Evolutionary conservation across 2,888 invertebrate genomes (phyloP).

Genomic region (Corbicula japonica): DNA sequence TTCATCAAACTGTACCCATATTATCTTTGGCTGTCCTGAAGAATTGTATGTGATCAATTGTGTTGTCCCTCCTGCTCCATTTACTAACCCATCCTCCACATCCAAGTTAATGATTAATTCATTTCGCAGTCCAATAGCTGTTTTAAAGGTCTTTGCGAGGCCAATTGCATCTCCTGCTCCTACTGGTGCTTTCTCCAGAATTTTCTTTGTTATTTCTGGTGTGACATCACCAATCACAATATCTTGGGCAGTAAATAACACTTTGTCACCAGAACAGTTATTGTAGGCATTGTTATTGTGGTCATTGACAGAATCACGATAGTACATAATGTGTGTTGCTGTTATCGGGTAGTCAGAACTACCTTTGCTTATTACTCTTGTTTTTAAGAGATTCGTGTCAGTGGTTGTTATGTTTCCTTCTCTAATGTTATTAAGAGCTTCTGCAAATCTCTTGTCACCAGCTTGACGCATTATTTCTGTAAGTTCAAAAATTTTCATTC

Average conservation of each 20-base stretch:
- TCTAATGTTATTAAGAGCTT: no score
- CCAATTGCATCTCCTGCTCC: constrained; percentile 32
- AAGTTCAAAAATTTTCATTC: no score
- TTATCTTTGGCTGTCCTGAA: neutral
- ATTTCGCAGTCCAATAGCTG: constrained; percentile 29
- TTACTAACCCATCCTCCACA: constrained; percentile 51
- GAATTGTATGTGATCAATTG: constrained; percentile 10
- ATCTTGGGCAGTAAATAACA: constrained; percentile 22
- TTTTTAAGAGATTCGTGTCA: no score
- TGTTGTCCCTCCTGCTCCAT: constrained; percentile 41
- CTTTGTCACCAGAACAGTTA: neutral
- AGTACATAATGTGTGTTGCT: constrained; percentile 28
- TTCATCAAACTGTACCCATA: constrained; percentile 31
- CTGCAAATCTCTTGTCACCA: no score
- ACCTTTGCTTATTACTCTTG: no score
- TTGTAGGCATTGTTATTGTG: constrained; percentile 30
- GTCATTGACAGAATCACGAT: constrained; percentile 23
- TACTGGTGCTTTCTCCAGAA: constrained; percentile 25
- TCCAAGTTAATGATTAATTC: constrained; percentile 52
- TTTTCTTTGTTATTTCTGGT: constrained; percentile 21
- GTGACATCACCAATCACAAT: constrained; percentile 45
- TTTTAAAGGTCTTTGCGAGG: constrained; percentile 14
- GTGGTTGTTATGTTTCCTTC: no score
- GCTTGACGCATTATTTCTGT: no score
- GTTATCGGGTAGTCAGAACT: constrained; percentile 26